Conservation (phyloP, 2,797 vertebrate species). For the Benthosema pterotum region DNA sequence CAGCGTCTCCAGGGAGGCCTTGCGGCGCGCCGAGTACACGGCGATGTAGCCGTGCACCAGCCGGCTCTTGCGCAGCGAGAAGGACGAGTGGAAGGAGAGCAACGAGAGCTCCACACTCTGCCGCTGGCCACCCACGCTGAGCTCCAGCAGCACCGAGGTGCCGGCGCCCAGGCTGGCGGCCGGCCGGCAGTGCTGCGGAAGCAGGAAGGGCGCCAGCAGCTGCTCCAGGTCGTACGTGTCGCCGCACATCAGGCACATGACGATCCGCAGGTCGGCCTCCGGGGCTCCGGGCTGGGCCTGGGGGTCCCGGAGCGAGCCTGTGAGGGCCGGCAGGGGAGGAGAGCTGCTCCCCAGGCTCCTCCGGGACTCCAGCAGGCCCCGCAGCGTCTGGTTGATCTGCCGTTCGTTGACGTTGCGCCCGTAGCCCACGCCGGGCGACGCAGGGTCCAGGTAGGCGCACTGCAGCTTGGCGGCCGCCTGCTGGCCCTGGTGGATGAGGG, state of each 20-base stretch:
- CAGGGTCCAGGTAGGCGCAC: conserved; percentile 90
- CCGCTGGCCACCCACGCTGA: conserved; percentile 84
- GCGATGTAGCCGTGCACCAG: conserved; percentile 94
- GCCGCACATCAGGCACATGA: conserved; percentile 96
- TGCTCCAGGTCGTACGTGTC: conserved; percentile 90
- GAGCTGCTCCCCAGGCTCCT: conserved; percentile 84
- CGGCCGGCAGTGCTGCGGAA: conserved; percentile 87
- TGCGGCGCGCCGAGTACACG: conserved; percentile 91
- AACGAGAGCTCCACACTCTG: conserved; percentile 88
- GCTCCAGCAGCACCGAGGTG: conserved; percentile 87
- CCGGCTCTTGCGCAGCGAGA: conserved; percentile 90
- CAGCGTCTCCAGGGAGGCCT: conserved; percentile 92
- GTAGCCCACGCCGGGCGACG: conserved; percentile 90
- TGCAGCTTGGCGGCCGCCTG: conserved; percentile 91
- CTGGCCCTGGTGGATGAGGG: conserved; percentile 91
- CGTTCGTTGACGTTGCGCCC: conserved; percentile 92
- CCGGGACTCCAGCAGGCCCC: conserved; percentile 87
- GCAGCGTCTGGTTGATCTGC: conserved; percentile 91
- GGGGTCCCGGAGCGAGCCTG: conserved; percentile 84
- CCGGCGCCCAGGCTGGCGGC: conserved; percentile 77
- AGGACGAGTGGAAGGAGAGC: conserved; percentile 94
- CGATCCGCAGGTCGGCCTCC: conserved; percentile 89
- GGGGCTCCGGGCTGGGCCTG: conserved; percentile 73
- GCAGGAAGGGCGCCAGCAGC: conserved; percentile 88
- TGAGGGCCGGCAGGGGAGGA: conserved; percentile 74